Conservation (phyloP, 2,113 vertebrate species). For the Cryptomyrus ogoouensis region DNA sequence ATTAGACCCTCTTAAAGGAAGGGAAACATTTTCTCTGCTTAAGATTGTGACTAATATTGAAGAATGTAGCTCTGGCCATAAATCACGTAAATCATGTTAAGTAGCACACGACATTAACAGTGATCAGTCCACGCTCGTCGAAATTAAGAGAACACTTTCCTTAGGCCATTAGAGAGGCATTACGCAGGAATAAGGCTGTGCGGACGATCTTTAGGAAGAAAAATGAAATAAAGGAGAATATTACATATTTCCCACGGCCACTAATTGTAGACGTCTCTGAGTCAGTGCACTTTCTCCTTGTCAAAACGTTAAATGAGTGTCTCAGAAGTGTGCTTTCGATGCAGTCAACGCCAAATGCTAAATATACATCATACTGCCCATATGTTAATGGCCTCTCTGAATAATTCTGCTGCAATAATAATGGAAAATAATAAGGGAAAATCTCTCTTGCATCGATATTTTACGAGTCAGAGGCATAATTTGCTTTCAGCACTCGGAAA, state of each 20-base stretch:
- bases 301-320: conserved; percentile 51
- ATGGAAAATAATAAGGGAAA: no score
- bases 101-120: conserved; percentile 32
- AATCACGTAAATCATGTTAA: conserved; percentile 31
- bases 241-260: conserved; percentile 42
- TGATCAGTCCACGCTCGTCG: conserved; percentile 42
- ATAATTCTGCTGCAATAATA: conserved; percentile 72
- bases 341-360: conserved; percentile 59
- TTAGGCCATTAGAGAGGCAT: conserved; percentile 39
- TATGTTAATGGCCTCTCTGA: conserved; percentile 70
- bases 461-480: conserved; percentile 62
- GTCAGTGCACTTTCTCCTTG: conserved; percentile 48
- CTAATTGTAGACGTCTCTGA: conserved; percentile 64
- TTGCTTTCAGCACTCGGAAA: conserved; percentile 58
- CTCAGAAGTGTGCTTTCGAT: conserved; percentile 62
- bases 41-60: conserved; percentile 52
- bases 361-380: conserved; percentile 64
- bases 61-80: conserved; percentile 46
- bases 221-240: conserved; percentile 17
- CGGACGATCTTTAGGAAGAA: conserved; percentile 38
- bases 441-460: conserved; percentile 56
- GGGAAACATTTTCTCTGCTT: conserved; percentile 48
- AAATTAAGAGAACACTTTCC: conserved; percentile 38
- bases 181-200: conserved; percentile 24
- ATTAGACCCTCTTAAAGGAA: conserved; percentile 44